Conservation (phyloP, 2,797 vertebrate species). For the Choloepus didactylus region DNA sequence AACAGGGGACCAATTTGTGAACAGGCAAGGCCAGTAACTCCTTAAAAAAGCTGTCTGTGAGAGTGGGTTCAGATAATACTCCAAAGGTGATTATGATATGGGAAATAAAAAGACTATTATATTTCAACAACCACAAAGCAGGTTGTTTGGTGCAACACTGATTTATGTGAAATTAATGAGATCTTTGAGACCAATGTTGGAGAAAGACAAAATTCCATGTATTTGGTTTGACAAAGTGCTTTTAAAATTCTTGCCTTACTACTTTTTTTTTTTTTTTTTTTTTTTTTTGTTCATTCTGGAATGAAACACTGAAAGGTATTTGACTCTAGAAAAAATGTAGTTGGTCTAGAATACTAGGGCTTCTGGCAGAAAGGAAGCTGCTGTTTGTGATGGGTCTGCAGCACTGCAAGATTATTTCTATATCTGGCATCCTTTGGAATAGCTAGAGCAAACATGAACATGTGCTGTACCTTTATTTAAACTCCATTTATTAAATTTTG, state of each 20-base stretch:
- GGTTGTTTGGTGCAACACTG: background rate
- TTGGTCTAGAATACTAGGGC: background rate
- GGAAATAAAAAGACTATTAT: background rate
- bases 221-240: background rate
- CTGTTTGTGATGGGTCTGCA: background rate
- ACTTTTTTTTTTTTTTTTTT: too few relatives aligned
- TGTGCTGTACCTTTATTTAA: background rate
- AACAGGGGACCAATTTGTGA: background rate
- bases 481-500: background rate
- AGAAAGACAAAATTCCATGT: background rate
- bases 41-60: background rate
- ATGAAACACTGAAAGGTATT: background rate
- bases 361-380: background rate
- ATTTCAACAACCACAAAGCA: background rate
- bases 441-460: background rate
- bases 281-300: slow-evolving; percentile 1
- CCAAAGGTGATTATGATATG: background rate
- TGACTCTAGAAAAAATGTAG: background rate
- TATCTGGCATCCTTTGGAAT: background rate
- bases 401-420: background rate
- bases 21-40: background rate
- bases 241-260: slow-evolving; percentile 14
- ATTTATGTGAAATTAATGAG: background rate
- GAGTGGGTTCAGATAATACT: background rate
- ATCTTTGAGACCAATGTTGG: background rate